phyloP scores from a whole-genome alignment of 2,113 vertebrate species.

The Parus major region DNA sequence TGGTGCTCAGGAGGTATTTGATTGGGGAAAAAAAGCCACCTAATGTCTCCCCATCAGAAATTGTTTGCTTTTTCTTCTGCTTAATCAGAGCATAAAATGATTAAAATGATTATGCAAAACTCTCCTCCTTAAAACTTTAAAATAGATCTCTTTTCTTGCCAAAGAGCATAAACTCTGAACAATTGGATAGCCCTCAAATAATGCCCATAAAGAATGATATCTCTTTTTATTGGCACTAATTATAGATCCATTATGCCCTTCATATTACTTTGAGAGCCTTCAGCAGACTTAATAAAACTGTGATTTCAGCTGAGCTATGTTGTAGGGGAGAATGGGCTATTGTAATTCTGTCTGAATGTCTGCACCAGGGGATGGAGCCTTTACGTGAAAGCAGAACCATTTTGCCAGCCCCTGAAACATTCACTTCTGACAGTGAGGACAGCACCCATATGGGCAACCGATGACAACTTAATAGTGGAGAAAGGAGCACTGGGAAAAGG shows the following conservation, averaged over 20 bases:
- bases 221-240: conserved; percentile 21
- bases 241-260: background rate
- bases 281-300: background rate
- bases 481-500: background rate
- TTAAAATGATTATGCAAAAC: background rate
- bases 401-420: background rate
- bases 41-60: background rate
- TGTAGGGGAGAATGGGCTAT: background rate
- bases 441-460: background rate
- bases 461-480: conserved; percentile 29
- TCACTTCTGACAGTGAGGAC: background rate
- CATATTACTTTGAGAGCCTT: background rate
- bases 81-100: background rate
- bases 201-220: background rate
- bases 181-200: background rate
- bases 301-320: background rate
- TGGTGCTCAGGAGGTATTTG: background rate
- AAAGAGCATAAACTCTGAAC: background rate
- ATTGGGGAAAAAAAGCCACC: background rate
- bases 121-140: background rate
- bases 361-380: background rate
- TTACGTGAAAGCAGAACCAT: background rate
- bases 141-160: background rate
- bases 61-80: background rate
- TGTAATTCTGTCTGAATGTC: background rate